A percentile compares a stretch with the other conserved stretches of the same genome.
Conservation (phyloP, 2,113 vertebrate genomes). For the Colius striatus region DNA sequence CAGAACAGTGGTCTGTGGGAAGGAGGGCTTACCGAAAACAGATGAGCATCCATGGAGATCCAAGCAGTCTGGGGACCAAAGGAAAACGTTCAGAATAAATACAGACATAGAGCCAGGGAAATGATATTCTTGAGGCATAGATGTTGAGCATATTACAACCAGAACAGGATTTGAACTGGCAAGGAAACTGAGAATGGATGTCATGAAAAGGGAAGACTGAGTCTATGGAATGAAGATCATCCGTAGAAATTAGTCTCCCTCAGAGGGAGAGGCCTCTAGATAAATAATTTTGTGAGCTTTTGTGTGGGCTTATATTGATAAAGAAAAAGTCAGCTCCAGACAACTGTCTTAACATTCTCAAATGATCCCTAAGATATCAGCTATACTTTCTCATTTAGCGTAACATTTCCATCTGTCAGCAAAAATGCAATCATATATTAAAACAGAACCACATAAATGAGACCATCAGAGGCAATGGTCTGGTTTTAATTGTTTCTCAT, state of each 20-base stretch:
- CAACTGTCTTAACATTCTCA: not conserved
- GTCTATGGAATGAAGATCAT: not conserved
- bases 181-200: not conserved
- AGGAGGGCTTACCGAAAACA: not conserved
- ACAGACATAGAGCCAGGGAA: not conserved
- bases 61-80: slow-evolving; percentile 32
- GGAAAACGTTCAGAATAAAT: slow-evolving; percentile 44
- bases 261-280: not conserved
- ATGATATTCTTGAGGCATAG: not conserved
- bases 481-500: not conserved
- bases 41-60: slow-evolving; percentile 13
- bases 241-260: not conserved
- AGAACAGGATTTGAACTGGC: not conserved
- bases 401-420: not conserved
- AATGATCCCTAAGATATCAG: not conserved
- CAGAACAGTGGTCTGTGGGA: not conserved
- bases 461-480: not conserved
- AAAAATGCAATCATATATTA: not conserved
- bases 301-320: not conserved
- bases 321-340: not conserved
- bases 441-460: not conserved
- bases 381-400: not conserved
- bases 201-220: not conserved
- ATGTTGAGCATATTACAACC: not conserved
- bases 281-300: not conserved